Base-by-base conservation (phyloP, 2,888 invertebrate genomes). In the Beris morrisii region DNA sequence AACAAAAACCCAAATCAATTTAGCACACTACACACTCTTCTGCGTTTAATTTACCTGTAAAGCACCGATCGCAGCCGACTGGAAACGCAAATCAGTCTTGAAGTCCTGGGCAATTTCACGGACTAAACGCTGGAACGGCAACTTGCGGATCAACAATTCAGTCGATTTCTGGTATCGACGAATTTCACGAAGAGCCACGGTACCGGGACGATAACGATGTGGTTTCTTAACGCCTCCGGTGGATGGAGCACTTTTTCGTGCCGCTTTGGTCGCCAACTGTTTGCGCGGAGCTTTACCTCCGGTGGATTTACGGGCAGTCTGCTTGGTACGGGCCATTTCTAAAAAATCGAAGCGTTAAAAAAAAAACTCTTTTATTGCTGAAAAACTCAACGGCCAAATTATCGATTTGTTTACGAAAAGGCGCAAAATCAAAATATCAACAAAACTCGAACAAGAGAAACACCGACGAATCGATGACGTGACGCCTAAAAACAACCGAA, bases 81-180 rank as follows among this genome's bases (percentile, higher is more conserved):
- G 95, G 86, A 96, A 96, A 83, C 95, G 91, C 74, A 95, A 84
- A 83, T 95, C 95, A 73, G 95, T 95, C 82, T 96, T 96, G 89
- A 96, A 96, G 81, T 97, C 95, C 78, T 96, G 95, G 3, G 96
- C 96, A 76, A 96, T 96, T 89, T 96, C 96, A 87, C 96, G 89
- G 73, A 96, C 96, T 77, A 96, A 84, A 75, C 95, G 91, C 82
- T 96, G 96, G 88, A 97, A 96, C 4, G 96, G 96, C 83, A 96
- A 83, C 82, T 96, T 96, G 77, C 95, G 89, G 84, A 96, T 96
- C 74, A 96, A 84, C 87, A 96, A 87, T 82, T 97, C 96, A 5
- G 96, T 96, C 2, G 93, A 93, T 81, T 96, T 96, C 83, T 97
- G 96, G 82, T 96, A 97, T 83, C 96, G 90, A 84, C 96, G 89